Evolutionary conservation across 2,888 invertebrate species (phyloP), one percentile per base, ranked within the genome.

Genomic region (Zonitis immaculata): DNA sequence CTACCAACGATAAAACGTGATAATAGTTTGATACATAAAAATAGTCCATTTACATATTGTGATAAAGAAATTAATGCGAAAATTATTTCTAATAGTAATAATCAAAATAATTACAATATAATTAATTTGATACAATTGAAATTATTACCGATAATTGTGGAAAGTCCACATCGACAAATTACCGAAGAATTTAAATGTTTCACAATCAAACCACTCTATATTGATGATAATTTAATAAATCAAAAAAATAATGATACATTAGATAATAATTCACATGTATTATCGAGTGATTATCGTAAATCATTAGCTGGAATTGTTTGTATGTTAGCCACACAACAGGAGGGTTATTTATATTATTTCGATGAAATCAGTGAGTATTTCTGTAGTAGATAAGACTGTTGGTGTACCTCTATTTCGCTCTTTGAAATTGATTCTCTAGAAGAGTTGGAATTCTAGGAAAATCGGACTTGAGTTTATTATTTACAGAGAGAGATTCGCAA

Each of bases 341-440:
- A 87, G 68, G 89, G 88, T 11, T 88, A 85, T 71, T 75, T 89
- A 51, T 89, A 88, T 71, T 84, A 87, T 64, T 85, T 87, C 64
- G 78, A 80, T 49, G 80, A 79, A 42, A 73, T 76, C 56, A 76
- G 76, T 68, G 70, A 57, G n/a, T n/a, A n/a, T n/a, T n/a, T n/a
- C n/a, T n/a, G n/a, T n/a, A n/a, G n/a, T n/a, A n/a, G n/a, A n/a
- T n/a, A n/a, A n/a, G n/a, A n/a, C n/a, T n/a, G n/a, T n/a, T n/a
- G n/a, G n/a, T n/a, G n/a, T n/a, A n/a, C n/a, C n/a, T n/a, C n/a
- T n/a, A n/a, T n/a, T n/a, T n/a, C n/a, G n/a, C n/a, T n/a, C n/a
- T n/a, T n/a, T n/a, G n/a, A n/a, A n/a, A n/a, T n/a, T n/a, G n/a
- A n/a, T n/a, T n/a, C n/a, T n/a, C n/a, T n/a, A n/a, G n/a, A n/a